Conservation (phyloP, 2,797 vertebrate species). For the Gambusia yucatana region DNA sequence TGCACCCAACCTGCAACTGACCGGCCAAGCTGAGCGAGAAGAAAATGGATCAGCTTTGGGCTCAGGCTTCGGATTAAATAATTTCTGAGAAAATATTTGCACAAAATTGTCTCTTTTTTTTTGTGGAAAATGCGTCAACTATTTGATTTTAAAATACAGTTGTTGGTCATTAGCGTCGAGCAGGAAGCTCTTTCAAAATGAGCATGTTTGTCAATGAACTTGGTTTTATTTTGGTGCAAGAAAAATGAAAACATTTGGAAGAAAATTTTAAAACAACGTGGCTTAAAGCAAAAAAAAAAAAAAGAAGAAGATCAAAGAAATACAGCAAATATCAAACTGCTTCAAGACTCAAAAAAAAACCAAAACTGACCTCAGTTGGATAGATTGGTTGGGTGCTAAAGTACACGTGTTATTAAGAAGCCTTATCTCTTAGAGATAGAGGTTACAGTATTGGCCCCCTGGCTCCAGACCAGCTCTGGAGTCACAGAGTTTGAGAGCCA, state of each 20-base stretch:
- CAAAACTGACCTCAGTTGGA: slow-evolving; percentile 3
- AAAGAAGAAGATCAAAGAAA: not conserved
- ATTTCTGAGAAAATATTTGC: not conserved
- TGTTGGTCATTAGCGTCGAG: not conserved
- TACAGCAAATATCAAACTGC: not conserved
- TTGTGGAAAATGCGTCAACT: not conserved
- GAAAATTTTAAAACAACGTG: not conserved
- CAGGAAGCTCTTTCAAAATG: not conserved
- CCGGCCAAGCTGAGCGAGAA: slow-evolving; percentile 83
- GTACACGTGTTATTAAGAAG: slow-evolving; percentile 50
- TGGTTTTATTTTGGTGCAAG: not conserved
- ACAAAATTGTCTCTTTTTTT: not conserved
- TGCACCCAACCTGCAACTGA: slow-evolving; percentile 88
- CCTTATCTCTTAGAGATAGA: slow-evolving; percentile 56
- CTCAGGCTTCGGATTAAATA: not conserved
- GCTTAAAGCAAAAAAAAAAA: not conserved
- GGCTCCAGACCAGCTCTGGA: slow-evolving; percentile 45
- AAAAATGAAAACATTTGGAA: not conserved
- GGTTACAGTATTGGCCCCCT: slow-evolving; percentile 9
- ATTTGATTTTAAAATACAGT: not conserved
- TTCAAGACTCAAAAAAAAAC: slow-evolving; percentile 5
- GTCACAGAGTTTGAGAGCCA: slow-evolving; percentile 64
- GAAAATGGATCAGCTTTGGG: slow-evolving; percentile 1
- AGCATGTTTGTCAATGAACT: not conserved
- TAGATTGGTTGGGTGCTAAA: slow-evolving; percentile 56